Evolutionary conservation across 2,888 invertebrate species (phyloP).

Genomic region (Parnassius orleans): DNA sequence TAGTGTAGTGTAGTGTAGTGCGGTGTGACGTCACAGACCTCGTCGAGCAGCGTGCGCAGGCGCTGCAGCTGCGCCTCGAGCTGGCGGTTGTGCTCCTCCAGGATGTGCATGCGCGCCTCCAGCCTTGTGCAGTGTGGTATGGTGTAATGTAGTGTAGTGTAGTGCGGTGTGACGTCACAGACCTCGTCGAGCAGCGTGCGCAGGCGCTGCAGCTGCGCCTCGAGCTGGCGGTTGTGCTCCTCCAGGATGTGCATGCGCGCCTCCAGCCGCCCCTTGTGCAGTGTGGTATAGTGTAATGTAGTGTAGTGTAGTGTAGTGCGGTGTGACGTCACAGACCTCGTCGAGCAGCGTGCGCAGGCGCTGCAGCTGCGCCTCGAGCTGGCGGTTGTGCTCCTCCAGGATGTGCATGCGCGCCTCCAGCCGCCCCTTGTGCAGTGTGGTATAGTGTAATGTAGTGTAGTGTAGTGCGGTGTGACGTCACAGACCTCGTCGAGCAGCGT

Average conservation of each 20-base stretch:
- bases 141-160: no score
- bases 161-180: slow-evolving; percentile 30
- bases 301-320: not conserved
- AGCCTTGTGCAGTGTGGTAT: slow-evolving; percentile 77
- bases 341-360: slow-evolving; percentile 82
- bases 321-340: slow-evolving; percentile 49
- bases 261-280: slow-evolving; percentile 96
- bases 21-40: slow-evolving; percentile 45
- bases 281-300: no score
- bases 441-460: no score
- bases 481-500: slow-evolving; percentile 66
- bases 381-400: slow-evolving; percentile 98
- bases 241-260: slow-evolving; percentile 99
- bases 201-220: slow-evolving; percentile 95
- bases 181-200: slow-evolving; percentile 70
- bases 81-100: slow-evolving; percentile 99
- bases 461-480: slow-evolving; percentile 31
- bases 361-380: slow-evolving; percentile 97
- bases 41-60: slow-evolving; percentile 78
- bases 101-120: slow-evolving; percentile 98
- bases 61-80: slow-evolving; percentile 97
- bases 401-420: slow-evolving; percentile 99
- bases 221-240: slow-evolving; percentile 98
- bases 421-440: slow-evolving; percentile 84
- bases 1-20: not conserved